These are phyloP conservation scores for Myrmecobius fasciatus DNA, from an alignment of 2,113 vertebrate genomes.

Conservation along the genomic window DNA sequence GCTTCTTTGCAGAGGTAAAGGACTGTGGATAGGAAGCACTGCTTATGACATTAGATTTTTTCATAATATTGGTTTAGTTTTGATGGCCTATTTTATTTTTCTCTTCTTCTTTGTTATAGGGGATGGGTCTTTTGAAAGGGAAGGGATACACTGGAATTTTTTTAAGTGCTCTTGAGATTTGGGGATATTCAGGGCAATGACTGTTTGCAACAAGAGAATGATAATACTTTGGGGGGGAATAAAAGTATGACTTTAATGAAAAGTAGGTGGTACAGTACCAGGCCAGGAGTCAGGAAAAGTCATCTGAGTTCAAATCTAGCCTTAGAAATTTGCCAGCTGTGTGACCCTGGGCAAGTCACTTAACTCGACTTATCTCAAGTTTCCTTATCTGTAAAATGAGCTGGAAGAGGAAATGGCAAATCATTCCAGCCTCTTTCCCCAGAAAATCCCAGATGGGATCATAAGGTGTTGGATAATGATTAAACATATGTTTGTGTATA, in stretches of 20 bases:
- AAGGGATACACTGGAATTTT: background rate
- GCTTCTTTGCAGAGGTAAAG: background rate
- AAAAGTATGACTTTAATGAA: background rate
- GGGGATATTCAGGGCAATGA: background rate
- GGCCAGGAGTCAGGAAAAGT: too few species aligned
- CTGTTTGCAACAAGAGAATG: constrained; percentile 55
- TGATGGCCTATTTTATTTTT: background rate
- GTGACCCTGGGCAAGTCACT: too few species aligned
- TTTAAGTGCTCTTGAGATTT: background rate
- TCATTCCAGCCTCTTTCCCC: too few species aligned
- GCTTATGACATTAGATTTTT: background rate
- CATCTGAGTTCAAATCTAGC: too few species aligned
- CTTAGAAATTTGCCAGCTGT: too few species aligned
- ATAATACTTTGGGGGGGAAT: constrained; percentile 50
- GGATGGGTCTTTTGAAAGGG: background rate
- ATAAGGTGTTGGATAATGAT: too few species aligned
- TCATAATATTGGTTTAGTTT: background rate
- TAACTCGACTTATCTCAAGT: too few species aligned
- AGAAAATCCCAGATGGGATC: too few species aligned
- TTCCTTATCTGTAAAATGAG: too few species aligned
- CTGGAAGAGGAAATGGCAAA: too few species aligned
- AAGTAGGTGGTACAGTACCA: too few species aligned
- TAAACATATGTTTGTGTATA: background rate
- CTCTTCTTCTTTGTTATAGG: background rate
- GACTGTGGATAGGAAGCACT: background rate